Evolutionary conservation across 2,113 vertebrate species (phyloP).

Genomic region (Colaptes auratus): DNA sequence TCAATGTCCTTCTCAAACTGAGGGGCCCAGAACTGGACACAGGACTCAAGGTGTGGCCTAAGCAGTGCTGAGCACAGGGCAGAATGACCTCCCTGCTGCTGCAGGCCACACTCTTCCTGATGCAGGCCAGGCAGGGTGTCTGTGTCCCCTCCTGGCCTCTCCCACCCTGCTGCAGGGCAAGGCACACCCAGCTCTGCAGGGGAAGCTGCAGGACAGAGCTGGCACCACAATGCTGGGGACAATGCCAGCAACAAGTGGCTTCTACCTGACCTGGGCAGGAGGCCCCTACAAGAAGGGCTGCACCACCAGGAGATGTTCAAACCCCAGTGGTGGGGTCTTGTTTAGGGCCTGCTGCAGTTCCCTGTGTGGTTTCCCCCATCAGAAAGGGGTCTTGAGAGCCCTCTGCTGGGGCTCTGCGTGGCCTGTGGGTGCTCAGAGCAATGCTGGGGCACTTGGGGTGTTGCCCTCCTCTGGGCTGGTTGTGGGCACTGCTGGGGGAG

Average conservation of each 20-base stretch:
- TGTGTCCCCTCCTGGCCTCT: not conserved
- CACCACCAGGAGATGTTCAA: not conserved
- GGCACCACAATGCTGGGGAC: not conserved
- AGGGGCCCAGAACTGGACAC: too few relatives aligned
- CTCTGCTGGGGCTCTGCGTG: not conserved
- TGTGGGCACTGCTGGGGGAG: not conserved
- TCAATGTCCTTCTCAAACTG: too few relatives aligned
- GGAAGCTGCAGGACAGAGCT: not conserved
- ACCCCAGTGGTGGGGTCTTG: rapidly evolving
- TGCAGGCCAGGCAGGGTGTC: not conserved
- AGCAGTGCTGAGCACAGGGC: too few relatives aligned
- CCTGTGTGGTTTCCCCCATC: not conserved
- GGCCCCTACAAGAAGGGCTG: rapidly evolving
- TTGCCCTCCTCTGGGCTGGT: not conserved
- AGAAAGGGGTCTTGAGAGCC: not conserved
- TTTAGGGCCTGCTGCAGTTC: not conserved
- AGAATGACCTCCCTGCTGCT: too few relatives aligned
- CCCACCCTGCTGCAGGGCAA: not conserved
- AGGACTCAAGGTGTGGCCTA: too few relatives aligned
- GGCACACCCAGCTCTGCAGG: not conserved
- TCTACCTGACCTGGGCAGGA: rapidly evolving
- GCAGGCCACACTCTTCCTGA: too few relatives aligned
- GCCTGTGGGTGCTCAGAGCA: rapidly evolving
- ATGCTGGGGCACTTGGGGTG: not conserved
- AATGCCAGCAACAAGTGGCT: rapidly evolving